A percentile compares a stretch with the other conserved stretches of the same genome.
Evolutionary conservation across 2,888 invertebrate genomes (phyloP).

Genomic region (Hemistola chrysoprasaria): DNA sequence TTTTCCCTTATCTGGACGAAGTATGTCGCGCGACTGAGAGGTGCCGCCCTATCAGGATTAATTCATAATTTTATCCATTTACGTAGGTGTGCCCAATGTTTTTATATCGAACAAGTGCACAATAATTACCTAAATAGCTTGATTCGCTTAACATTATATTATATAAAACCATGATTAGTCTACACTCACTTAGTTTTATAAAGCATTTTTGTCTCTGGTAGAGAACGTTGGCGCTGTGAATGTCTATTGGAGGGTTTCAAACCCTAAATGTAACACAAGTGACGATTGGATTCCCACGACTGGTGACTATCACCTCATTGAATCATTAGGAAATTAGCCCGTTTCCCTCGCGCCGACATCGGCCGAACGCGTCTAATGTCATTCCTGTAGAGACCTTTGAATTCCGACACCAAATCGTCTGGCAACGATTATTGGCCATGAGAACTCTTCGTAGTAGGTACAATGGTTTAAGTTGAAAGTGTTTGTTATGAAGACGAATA

Average conservation of each 20-base stretch:
- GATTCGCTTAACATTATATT: slow-evolving; percentile 38
- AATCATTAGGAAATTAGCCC: slow-evolving; percentile 66
- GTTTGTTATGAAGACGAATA: slow-evolving; percentile 16
- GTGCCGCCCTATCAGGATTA: slow-evolving; percentile 79
- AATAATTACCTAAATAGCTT: slow-evolving; percentile 48
- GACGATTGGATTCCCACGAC: slow-evolving; percentile 62
- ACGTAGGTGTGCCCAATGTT: slow-evolving; percentile 49
- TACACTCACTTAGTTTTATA: slow-evolving; percentile 13
- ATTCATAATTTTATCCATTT: slow-evolving; percentile 78
- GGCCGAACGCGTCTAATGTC: slow-evolving; percentile 58
- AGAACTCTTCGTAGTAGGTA: slow-evolving; percentile 33
- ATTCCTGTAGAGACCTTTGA: slow-evolving; percentile 45
- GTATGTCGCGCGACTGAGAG: slow-evolving; percentile 78
- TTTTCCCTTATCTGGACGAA: slow-evolving; percentile 78
- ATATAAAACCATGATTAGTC: slow-evolving; percentile 35
- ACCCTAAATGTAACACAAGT: slow-evolving; percentile 31
- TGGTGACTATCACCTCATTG: slow-evolving; percentile 63
- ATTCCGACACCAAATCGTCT: slow-evolving; percentile 46
- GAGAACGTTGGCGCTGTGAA: slow-evolving; percentile 4
- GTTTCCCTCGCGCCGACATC: slow-evolving; percentile 39
- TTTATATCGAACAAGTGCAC: slow-evolving; percentile 42
- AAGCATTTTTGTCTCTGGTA: slow-evolving; percentile 16
- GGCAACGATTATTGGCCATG: slow-evolving; percentile 43
- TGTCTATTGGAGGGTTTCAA: slow-evolving; percentile 13
- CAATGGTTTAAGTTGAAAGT: slow-evolving; percentile 15